Base-by-base conservation (phyloP, 2,888 invertebrate genomes). In the Noctua pronuba region DNA sequence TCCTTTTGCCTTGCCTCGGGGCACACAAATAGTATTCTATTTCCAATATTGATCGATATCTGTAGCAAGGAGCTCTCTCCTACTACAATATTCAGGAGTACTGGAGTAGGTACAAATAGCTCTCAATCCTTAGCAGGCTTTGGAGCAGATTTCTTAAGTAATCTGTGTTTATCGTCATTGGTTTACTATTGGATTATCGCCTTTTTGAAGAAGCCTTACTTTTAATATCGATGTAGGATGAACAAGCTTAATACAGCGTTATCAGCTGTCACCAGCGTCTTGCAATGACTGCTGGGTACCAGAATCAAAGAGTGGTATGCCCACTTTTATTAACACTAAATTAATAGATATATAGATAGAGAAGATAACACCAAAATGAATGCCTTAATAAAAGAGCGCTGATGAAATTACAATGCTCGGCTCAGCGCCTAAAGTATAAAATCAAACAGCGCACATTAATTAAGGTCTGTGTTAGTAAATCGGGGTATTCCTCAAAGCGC, bases 1-100 rank as follows among this genome's bases (percentile, higher is more conserved):
- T 76, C 84, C n/a, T 38, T 88, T 79, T 65, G 55, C 31, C 58
- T 38, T 75, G 58, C 84, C 84, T 58, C 66, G 13, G 81, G 85
- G 75, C 73, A 80, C 70, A 85, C 70, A 71, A 80, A 87, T 87
- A 73, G 87, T 80, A 87, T 87, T 84, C 81, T 80, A 77, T 85
- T 77, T 74, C 69, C 72, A 85, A 77, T 85, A 87, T 80, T 75
- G 73, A 85, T 85, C 74, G 80, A 79, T 84, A 69, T 84, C 62
- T 49, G 31, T 52, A 74, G 55, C n/a, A 73, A 76, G 38, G 87
- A 74, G 60, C n/a, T n/a, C n/a, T n/a, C n/a, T n/a, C n/a, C n/a
- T 69, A 44, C 52, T 68, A 73, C 13, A 79, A 64, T 60, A 68
- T 75, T 67, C 58, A 68, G n/a, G 35, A 72, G 46, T 28, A 70